Percentiles rank a stretch among this genome's conserved stretches.
Conservation (phyloP, 2,113 vertebrate species). For the Smithornis capensis region DNA sequence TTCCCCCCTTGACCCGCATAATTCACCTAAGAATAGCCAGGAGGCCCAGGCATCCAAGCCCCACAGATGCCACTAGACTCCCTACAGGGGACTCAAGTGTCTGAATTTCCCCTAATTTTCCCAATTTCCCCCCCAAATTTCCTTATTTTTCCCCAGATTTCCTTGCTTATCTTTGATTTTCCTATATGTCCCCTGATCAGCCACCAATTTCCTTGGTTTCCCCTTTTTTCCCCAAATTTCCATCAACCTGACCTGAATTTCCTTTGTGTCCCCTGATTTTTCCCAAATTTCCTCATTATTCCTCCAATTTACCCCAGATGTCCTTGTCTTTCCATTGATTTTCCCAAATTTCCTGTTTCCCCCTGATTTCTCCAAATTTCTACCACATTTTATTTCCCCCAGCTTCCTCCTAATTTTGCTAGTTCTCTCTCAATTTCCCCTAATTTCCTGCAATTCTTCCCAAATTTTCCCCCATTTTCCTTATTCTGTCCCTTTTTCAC, state of each 20-base stretch:
- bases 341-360: neutral
- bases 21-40: neutral
- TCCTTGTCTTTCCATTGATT: neutral
- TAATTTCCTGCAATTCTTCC: neutral
- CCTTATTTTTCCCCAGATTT: neutral
- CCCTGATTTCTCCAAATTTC: neutral
- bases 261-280: neutral
- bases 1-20: neutral
- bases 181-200: neutral
- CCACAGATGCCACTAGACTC: neutral
- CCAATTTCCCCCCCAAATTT: neutral
- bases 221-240: neutral
- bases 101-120: neutral
- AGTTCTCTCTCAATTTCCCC: neutral
- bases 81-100: neutral
- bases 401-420: neutral
- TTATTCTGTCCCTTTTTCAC: neutral
- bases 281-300: neutral
- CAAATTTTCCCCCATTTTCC: neutral
- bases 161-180: neutral
- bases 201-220: neutral
- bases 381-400: neutral
- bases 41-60: neutral
- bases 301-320: neutral
- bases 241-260: neutral